A percentile compares a stretch with the other conserved stretches of the same genome.
phyloP scores from a whole-genome alignment of 2,113 vertebrate genomes.

The Paratilapia polleni region DNA sequence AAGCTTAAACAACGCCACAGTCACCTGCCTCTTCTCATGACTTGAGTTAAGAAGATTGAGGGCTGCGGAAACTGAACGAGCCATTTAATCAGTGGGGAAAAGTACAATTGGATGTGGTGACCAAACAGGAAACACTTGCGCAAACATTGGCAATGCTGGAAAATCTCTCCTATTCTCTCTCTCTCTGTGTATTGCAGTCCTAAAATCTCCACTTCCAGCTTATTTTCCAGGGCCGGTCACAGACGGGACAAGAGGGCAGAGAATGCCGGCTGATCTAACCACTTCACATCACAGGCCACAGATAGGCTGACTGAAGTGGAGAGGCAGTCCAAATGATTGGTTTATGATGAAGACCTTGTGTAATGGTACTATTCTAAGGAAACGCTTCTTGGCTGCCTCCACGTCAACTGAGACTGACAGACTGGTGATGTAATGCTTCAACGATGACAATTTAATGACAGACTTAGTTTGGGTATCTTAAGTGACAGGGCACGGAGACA shows the following conservation, averaged over 20 bases:
- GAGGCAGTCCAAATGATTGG: conserved; percentile 12
- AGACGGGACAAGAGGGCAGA: not conserved
- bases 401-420: conserved; percentile 36
- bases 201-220: not conserved
- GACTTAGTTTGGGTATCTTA: conserved; percentile 36
- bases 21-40: conserved; percentile 52
- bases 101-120: conserved; percentile 15
- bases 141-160: conserved; percentile 14
- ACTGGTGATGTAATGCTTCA: conserved; percentile 62
- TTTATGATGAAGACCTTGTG: conserved; percentile 53
- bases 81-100: conserved; percentile 21
- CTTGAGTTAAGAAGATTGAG: conserved; percentile 48
- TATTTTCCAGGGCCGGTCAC: conserved; percentile 22
- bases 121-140: conserved; percentile 45
- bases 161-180: not conserved
- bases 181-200: not conserved
- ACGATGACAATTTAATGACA: conserved; percentile 67
- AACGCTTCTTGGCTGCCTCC: conserved; percentile 25
- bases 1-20: not conserved
- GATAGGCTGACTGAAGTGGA: conserved; percentile 45
- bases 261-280: conserved; percentile 32
- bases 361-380: conserved; percentile 36
- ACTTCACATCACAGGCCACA: conserved; percentile 48
- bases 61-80: conserved; percentile 28
- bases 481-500: conserved; percentile 29